Base-by-base conservation (phyloP, 2,888 invertebrate genomes). In the Apodemia zela region DNA sequence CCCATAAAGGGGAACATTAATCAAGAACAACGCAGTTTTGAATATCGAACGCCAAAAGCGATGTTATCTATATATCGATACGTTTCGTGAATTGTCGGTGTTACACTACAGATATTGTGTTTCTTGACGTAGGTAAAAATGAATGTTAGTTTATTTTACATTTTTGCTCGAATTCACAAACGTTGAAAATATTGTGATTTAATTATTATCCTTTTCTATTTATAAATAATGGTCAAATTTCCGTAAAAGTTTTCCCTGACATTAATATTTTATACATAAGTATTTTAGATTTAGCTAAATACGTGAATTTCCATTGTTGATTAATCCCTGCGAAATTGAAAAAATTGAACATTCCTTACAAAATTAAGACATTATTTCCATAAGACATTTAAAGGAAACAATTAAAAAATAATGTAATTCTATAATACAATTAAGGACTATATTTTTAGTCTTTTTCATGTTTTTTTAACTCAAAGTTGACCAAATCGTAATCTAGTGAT, bases 11-110 rank as follows among this genome's bases (percentile, higher is more conserved):
- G 67, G 72, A 76, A 80, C 88, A 86, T 87, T 84, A 87, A 87
- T 87, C 87, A 88, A 82, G 78, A 76, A 80, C 77, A 76, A 76
- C 76, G 80, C 81, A 81, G 82, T 85, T 88, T 87, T 85, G 87
- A 85, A 85, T 82, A 84, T 82, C 84, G 85, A 81, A 82, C 78
- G 80, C 81, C 81, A 77, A 85, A 83, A 82, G 80, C 85, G 80
- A 75, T 80, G 79, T 73, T 81, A 87, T 86, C 79, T 74, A 71
- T 74, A 47, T 78, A 82, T 80, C 82, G 75, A 77, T 79, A 79
- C 78, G 81, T 71, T 69, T 69, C 67, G 71, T 68, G 70, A 63
- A 73, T 67, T 65, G 59, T 59, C 64, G 62, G 62, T 68, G 60
- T 69, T 69, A 62, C 61, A 61, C 65, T 62, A 65, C 69, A 69